A percentile compares a stretch with the other conserved stretches of the same genome.
These are phyloP conservation scores for Parapristionchus giblindavisi DNA, from an alignment of 2,888 invertebrate genomes.

Conservation along the genomic window DNA sequence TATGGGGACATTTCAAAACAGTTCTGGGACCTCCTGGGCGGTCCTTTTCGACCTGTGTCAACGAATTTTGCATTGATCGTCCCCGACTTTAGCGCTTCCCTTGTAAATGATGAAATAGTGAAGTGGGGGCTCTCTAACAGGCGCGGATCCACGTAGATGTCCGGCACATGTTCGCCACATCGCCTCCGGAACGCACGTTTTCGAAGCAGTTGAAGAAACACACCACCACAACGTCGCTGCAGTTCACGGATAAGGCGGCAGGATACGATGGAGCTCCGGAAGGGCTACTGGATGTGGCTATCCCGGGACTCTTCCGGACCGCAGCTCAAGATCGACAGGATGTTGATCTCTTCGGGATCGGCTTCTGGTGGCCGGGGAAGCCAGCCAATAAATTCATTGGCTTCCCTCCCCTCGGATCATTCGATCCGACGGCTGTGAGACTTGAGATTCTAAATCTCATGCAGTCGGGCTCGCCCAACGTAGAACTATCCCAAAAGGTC, in stretches of 20 bases:
- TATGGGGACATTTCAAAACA: neutral
- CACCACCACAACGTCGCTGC: neutral
- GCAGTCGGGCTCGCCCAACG: slow-evolving; percentile 23
- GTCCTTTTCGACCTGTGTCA: no score
- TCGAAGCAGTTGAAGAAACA: neutral
- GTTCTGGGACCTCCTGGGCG: no score
- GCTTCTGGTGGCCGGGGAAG: slow-evolving; percentile 21
- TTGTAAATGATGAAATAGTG: no score
- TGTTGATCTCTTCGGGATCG: neutral
- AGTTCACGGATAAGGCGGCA: neutral
- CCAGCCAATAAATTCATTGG: neutral
- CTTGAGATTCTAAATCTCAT: neutral
- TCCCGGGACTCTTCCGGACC: neutral
- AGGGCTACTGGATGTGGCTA: neutral
- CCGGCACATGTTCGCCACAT: neutral
- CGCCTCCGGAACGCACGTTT: neutral
- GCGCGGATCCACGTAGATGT: no score
- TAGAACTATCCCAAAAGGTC: neutral
- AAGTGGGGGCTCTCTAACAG: no score
- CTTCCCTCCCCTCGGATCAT: neutral
- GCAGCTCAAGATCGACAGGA: neutral
- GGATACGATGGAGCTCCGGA: neutral
- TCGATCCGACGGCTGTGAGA: neutral
- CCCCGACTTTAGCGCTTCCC: no score
- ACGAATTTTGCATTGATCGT: no score